Conservation (phyloP, 1,140 invertebrate genomes). For the Anastrepha obliqua region DNA sequence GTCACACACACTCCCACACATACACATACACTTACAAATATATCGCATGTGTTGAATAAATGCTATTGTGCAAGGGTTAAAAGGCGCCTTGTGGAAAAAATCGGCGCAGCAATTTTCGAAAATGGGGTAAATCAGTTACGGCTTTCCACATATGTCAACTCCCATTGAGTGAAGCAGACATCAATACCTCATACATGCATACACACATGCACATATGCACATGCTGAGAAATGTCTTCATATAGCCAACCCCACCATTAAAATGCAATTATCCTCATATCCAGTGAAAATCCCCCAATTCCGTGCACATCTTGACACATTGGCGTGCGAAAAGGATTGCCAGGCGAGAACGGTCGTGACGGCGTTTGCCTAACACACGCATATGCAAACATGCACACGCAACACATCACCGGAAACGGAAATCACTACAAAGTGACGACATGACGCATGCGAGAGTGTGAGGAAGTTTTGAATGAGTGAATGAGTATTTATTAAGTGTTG, state of each 20-base stretch:
- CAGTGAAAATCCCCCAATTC: background rate
- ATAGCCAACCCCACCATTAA: background rate
- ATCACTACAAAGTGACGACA: constrained; percentile 34
- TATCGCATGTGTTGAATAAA: background rate
- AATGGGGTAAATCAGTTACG: constrained; percentile 1
- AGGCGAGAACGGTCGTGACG: background rate
- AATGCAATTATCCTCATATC: background rate
- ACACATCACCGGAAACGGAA: constrained; percentile 40
- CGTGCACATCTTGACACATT: constrained; percentile 13
- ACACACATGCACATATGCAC: background rate
- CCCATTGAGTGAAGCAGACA: background rate
- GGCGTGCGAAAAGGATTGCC: constrained; percentile 23
- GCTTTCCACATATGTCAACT: constrained; percentile 35
- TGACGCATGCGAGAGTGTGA: background rate
- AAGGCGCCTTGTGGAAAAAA: background rate
- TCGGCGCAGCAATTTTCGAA: background rate
- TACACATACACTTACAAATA: background rate
- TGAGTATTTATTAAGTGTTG: background rate
- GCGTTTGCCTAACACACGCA: constrained; percentile 24
- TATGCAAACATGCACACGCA: background rate
- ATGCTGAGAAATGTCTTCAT: background rate
- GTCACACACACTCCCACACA: background rate
- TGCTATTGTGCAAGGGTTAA: background rate
- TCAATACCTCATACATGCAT: background rate
- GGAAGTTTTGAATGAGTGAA: background rate